A percentile compares a stretch with the other conserved stretches of the same genome.
Conservation (phyloP, 1,140 invertebrate species). For the Hermatobates lingyangjiaoensis region DNA sequence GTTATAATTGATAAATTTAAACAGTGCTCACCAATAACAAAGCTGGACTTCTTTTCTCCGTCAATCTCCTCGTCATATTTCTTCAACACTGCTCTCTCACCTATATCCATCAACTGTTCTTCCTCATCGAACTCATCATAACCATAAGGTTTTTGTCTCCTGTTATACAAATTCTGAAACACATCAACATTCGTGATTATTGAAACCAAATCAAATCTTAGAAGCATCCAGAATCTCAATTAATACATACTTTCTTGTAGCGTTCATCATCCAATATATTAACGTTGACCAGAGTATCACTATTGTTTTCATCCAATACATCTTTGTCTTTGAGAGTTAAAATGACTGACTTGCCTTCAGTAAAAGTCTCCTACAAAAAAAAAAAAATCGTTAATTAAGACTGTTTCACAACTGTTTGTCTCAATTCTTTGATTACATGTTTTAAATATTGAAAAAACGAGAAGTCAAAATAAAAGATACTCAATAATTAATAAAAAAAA, state of each 20-base stretch:
- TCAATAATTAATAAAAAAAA: too few relatives aligned
- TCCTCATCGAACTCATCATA: conserved; percentile 78
- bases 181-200: conserved; percentile 3
- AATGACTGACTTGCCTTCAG: conserved; percentile 68
- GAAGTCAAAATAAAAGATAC: too few relatives aligned
- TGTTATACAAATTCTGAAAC: conserved; percentile 58
- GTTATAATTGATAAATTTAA: too few relatives aligned
- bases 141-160: conserved; percentile 53
- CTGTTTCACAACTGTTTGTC: too few relatives aligned
- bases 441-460: not conserved
- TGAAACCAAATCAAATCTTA: too few relatives aligned
- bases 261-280: conserved; percentile 87
- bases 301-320: conserved; percentile 66
- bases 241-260: conserved; percentile 47
- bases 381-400: too few relatives aligned
- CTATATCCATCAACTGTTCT: conserved; percentile 67
- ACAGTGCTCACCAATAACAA: conserved; percentile 56
- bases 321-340: conserved; percentile 87
- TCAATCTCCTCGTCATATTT: conserved; percentile 96
- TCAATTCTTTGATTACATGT: conserved; percentile 6
- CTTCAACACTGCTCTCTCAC: conserved; percentile 51
- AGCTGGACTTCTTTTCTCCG: conserved; percentile 54
- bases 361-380: conserved; percentile 37
- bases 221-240: not conserved
- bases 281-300: conserved; percentile 86